Evolutionary conservation across 2,888 invertebrate species (phyloP), one percentile per base, ranked within the genome.

Genomic region (Digitonthophagus gazella): DNA sequence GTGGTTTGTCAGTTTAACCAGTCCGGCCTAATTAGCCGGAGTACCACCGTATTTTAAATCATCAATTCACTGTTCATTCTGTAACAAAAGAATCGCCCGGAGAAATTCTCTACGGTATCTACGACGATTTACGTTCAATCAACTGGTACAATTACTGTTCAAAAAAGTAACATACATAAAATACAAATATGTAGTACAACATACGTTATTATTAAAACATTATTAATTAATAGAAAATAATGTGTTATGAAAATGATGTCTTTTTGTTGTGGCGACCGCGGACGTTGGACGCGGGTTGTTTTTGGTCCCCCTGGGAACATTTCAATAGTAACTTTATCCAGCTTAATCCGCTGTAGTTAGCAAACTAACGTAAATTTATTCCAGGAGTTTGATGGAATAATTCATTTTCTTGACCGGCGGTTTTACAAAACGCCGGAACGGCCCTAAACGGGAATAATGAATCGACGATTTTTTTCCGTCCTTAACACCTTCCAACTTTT

Each of bases 291-390:
- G 28, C 11, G 11, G 28, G 28, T 44, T 44, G 28, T 61, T 61
- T 61, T 61, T 65, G n/a, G 14, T 15, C 11, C 65, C 18, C 28
- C 54, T 8, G 67, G 58, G 58, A 67, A 58, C 58, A 67, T 67
- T 67, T 22, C 58, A 58, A 22, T 65, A 18, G 15, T 58, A 67
- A 67, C 67, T 67, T 67, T 67, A 67, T 58, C 58, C 58, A 28
- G 44, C 58, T 67, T 67, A 67, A 67, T 58, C 58, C 58, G 16
- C 44, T 15, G 16, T 57, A 67, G 67, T 58, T 44, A 20, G 44
- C 65, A 58, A 67, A 67, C 67, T 67, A 67, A 58, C 67, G 58
- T 58, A 67, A 69, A 69, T 69, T 66, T 69, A 69, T 69, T 69
- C 69, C 63, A 63, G 61, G 66, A 69, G 65, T 69, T 64, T 64